Evolutionary conservation across 2,113 vertebrate genomes (phyloP).

Genomic region (Cyrtonyx montezumae): DNA sequence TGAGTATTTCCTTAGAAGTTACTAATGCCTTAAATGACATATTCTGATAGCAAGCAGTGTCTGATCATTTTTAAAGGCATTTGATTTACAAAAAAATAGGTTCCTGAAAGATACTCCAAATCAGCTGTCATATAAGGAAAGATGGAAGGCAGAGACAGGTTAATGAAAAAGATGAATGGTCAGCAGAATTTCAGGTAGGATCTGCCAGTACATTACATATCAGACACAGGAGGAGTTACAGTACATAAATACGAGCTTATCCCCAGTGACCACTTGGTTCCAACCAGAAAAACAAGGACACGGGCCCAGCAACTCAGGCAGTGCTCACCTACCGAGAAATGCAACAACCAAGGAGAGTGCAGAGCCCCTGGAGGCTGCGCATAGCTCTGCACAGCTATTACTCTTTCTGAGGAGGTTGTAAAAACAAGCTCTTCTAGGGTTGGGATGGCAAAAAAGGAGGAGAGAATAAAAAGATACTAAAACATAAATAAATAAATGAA

Average conservation of each 20-base stretch:
- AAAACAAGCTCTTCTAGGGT: neutral
- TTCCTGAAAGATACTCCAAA: slow-evolving; percentile 21
- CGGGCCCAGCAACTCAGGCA: neutral
- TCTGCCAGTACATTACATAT: neutral
- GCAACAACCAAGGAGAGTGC: slow-evolving; percentile 3
- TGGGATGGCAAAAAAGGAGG: neutral
- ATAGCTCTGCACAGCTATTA: slow-evolving; percentile 2
- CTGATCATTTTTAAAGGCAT: slow-evolving; percentile 48
- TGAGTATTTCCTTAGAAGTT: neutral
- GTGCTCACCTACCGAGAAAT: neutral
- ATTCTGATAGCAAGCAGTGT: slow-evolving; percentile 9
- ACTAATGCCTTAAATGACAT: neutral
- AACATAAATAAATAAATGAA: neutral
- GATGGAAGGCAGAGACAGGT: neutral
- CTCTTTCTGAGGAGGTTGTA: slow-evolving; percentile 36
- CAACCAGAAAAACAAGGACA: neutral
- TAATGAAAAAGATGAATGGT: neutral
- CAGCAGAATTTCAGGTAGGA: neutral
- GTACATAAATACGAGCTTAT: slow-evolving; percentile 21
- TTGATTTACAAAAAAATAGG: slow-evolving; percentile 58
- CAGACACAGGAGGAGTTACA: neutral
- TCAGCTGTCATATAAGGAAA: slow-evolving; percentile 10
- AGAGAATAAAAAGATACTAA: neutral
- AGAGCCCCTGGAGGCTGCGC: neutral
- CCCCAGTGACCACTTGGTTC: slow-evolving; percentile 26